Percentiles rank a stretch among this genome's conserved stretches.
Conservation (phyloP, 2,888 invertebrate genomes). For the Kryphioiulus occultus region DNA sequence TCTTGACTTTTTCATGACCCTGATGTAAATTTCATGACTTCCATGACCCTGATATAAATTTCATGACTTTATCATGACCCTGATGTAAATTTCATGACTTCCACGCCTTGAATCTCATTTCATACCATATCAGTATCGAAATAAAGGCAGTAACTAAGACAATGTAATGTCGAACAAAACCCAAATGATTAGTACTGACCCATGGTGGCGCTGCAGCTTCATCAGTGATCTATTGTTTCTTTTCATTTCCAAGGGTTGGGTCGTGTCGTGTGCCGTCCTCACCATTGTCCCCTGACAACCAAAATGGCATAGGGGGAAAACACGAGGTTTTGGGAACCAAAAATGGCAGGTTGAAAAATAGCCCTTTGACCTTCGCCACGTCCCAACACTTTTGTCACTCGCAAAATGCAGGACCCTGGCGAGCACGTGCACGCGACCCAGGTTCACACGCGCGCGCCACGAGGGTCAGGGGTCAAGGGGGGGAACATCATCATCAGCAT, state of each 20-base stretch:
- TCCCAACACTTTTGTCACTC: not conserved
- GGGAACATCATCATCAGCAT: not conserved
- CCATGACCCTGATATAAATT: no score
- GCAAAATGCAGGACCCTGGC: not conserved
- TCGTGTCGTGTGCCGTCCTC: slow-evolving; percentile 8
- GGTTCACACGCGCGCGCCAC: not conserved
- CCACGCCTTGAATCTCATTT: no score
- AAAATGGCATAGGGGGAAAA: not conserved
- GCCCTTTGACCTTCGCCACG: not conserved
- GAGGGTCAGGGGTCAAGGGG: not conserved
- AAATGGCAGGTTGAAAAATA: slow-evolving; percentile 23
- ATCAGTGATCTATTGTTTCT: not conserved
- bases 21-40: no score
- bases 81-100: no score
- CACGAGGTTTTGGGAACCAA: not conserved
- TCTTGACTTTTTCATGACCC: no score
- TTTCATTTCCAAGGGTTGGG: not conserved
- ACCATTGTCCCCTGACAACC: not conserved
- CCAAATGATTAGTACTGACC: no score
- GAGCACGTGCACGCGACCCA: not conserved
- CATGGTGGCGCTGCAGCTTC: not conserved
- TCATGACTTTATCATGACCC: no score
- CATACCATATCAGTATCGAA: no score
- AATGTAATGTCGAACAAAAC: no score
- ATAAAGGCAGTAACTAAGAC: no score